These are phyloP conservation scores for Stigmatopora nigra DNA, from an alignment of 2,113 vertebrate genomes.

Conservation along the genomic window DNA sequence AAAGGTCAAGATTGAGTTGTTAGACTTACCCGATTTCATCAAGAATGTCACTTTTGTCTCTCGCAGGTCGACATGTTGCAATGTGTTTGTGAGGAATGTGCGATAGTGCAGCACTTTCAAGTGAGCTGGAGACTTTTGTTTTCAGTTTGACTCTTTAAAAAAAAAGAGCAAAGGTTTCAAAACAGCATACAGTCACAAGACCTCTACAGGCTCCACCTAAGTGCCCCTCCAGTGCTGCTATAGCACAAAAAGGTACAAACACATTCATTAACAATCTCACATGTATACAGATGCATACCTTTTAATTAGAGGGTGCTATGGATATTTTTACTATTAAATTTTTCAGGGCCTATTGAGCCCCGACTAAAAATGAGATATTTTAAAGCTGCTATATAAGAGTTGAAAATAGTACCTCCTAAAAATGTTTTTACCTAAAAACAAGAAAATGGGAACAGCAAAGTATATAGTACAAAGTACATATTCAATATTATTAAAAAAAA, in stretches of 20 bases:
- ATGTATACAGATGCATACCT: not conserved
- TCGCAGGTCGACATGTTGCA: conserved; percentile 17
- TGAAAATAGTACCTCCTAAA: too few species aligned
- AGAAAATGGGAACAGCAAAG: too few species aligned
- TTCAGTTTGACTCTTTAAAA: conserved; percentile 16
- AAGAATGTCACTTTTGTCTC: conserved; percentile 6
- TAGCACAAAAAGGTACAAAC: conserved; percentile 1
- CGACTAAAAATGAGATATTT: too few species aligned
- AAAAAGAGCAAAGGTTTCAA: conserved; percentile 47
- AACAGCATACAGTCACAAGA: conserved; percentile 44
- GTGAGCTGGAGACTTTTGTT: conserved; percentile 14
- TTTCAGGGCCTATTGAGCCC: too few species aligned
- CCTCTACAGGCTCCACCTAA: conserved; percentile 1
- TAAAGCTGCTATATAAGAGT: too few species aligned
- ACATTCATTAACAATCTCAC: not conserved
- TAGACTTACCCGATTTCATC: conserved; percentile 30
- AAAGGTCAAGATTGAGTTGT: not conserved
- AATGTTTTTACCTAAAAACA: too few species aligned
- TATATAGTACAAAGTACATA: too few species aligned
- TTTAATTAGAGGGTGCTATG: not conserved
- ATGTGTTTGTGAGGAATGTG: not conserved
- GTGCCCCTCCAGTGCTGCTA: conserved; percentile 20
- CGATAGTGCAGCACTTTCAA: not conserved
- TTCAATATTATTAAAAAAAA: too few species aligned
- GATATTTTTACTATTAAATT: not conserved